These are phyloP conservation scores for Sander lucioperca DNA, from an alignment of 2,113 vertebrate species.

Conservation along the genomic window DNA sequence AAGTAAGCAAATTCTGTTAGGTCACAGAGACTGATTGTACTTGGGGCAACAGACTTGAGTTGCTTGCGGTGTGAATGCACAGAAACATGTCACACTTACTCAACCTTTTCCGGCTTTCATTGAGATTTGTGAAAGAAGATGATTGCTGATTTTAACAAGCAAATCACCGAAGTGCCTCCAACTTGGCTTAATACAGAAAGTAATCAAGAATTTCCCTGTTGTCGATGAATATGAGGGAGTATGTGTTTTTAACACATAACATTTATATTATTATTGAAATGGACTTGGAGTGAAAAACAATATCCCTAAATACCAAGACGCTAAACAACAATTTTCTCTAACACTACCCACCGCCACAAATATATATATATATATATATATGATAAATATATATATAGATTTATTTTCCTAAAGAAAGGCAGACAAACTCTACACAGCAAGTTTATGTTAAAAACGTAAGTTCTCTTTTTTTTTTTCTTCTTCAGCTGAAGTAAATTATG, in stretches of 20 bases:
- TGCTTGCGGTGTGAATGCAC: constrained; percentile 30
- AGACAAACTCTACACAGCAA: constrained; percentile 78
- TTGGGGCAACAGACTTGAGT: background rate
- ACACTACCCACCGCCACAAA: constrained; percentile 82
- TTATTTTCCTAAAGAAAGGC: constrained; percentile 72
- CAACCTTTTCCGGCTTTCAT: constrained; percentile 12
- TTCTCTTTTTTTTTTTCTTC: constrained; percentile 57
- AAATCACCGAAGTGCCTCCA: constrained; percentile 34
- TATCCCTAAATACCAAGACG: constrained; percentile 64
- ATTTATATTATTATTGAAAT: constrained; percentile 37
- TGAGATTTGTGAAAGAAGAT: constrained; percentile 10
- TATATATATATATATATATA: constrained; percentile 73
- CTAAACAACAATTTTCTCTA: constrained; percentile 78
- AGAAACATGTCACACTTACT: constrained; percentile 25
- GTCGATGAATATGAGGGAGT: constrained; percentile 1
- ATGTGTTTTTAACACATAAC: constrained; percentile 31
- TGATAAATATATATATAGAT: constrained; percentile 61
- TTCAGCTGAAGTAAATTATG: constrained; percentile 80
- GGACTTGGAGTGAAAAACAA: constrained; percentile 66
- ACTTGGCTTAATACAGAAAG: constrained; percentile 15
- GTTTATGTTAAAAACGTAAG: constrained; percentile 67
- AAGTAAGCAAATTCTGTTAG: background rate
- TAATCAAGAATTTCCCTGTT: constrained; percentile 8
- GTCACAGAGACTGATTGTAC: background rate
- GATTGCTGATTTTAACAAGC: constrained; percentile 48